These are phyloP conservation scores for Helicolenus hilgendorfi DNA, from an alignment of 2,797 vertebrate genomes.

Conservation along the genomic window DNA sequence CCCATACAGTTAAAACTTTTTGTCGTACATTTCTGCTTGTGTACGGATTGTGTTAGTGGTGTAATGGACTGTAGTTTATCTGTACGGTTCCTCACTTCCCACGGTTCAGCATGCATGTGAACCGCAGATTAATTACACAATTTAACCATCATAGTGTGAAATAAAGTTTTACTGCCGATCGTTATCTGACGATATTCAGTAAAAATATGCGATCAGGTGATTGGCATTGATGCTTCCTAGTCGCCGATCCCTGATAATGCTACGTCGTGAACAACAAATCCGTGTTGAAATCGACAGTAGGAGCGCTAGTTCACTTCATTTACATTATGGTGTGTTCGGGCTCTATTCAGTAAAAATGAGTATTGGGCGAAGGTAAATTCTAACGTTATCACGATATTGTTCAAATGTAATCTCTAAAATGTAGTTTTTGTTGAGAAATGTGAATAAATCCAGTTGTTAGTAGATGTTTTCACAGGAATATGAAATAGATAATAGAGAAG, in stretches of 20 bases:
- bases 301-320: not conserved
- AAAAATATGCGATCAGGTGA: not conserved
- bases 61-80: not conserved
- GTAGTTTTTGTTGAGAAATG: too few relatives aligned
- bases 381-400: too few relatives aligned
- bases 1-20: not conserved
- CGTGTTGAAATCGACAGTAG: fast-evolving
- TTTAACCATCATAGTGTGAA: too few relatives aligned
- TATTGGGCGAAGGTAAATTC: too few relatives aligned
- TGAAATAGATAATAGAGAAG: not conserved
- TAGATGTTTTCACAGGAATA: not conserved
- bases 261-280: not conserved
- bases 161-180: too few relatives aligned
- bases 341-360: too few relatives aligned
- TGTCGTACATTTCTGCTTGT: not conserved
- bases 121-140: too few relatives aligned
- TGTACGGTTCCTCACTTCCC: too few relatives aligned
- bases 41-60: not conserved
- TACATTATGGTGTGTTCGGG: not conserved
- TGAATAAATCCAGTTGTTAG: not conserved
- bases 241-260: not conserved
- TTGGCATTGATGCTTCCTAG: not conserved
- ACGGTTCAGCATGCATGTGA: too few relatives aligned
- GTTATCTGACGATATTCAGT: too few relatives aligned
- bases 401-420: too few relatives aligned